A percentile compares a stretch with the other conserved stretches of the same genome.
Evolutionary conservation across 1,140 invertebrate genomes (phyloP).

Genomic region (Melitaea cinxia): DNA sequence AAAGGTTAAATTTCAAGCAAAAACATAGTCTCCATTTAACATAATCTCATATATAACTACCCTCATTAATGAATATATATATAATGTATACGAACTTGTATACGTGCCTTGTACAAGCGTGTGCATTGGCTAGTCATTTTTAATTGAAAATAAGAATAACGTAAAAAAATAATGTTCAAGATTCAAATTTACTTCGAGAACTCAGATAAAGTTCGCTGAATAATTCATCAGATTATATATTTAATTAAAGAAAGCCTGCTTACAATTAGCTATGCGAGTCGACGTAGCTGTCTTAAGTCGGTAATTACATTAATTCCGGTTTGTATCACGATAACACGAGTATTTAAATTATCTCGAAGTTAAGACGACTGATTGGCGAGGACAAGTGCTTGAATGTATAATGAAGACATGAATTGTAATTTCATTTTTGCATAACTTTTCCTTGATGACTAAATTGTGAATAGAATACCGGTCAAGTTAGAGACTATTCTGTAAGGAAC

Average conservation of each 20-base stretch:
- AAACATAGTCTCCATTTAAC: too few species aligned
- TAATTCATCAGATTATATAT: constrained; percentile 11
- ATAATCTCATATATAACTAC: too few species aligned
- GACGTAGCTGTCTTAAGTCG: constrained; percentile 26
- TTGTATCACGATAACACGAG: constrained; percentile 30
- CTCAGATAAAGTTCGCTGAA: neutral
- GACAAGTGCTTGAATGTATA: constrained; percentile 29
- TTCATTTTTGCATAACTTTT: constrained; percentile 8
- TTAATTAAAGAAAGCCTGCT: constrained; percentile 14
- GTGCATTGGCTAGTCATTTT: too few species aligned
- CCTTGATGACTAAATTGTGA: neutral
- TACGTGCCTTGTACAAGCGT: too few species aligned
- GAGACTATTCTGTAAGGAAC: neutral
- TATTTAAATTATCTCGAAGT: constrained; percentile 34
- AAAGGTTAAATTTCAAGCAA: too few species aligned
- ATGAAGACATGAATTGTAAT: constrained; percentile 23
- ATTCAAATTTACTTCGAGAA: neutral
- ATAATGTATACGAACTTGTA: too few species aligned
- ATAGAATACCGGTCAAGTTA: neutral
- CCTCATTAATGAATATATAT: too few species aligned
- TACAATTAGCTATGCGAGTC: constrained; percentile 27
- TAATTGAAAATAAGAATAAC: too few species aligned
- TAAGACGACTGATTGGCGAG: constrained; percentile 30
- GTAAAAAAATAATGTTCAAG: neutral
- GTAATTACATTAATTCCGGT: constrained; percentile 35